Conservation (phyloP, 2,797 vertebrate genomes). For the Ibycter americanus region DNA sequence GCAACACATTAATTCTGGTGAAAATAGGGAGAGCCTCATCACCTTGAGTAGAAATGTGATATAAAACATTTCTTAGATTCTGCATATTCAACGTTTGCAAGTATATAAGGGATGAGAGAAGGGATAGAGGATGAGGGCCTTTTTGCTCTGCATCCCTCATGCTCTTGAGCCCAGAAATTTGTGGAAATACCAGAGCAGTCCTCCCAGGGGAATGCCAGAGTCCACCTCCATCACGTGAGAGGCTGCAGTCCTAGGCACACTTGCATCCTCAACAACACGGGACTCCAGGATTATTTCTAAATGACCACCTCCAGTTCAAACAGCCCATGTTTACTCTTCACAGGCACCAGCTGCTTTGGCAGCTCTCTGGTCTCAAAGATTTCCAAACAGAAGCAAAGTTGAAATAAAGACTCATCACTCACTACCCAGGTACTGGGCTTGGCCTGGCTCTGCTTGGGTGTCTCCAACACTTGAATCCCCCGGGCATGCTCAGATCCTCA, state of each 20-base stretch:
- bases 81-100: neutral
- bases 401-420: neutral
- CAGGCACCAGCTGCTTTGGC: neutral
- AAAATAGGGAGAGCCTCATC: neutral
- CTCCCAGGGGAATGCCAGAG: neutral
- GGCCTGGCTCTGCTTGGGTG: neutral
- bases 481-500: neutral
- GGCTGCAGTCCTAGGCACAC: neutral
- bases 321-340: neutral
- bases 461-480: neutral
- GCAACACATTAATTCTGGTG: neutral
- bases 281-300: neutral
- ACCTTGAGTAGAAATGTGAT: neutral
- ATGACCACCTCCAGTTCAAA: neutral
- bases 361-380: neutral
- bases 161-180: neutral
- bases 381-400: neutral
- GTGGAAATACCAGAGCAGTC: neutral
- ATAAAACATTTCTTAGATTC: neutral
- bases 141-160: neutral
- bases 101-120: neutral
- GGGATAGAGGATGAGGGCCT: accelerated
- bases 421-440: neutral
- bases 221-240: neutral
- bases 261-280: neutral